Base-by-base conservation (phyloP, 2,113 vertebrate species). In the Crotalus helleri region DNA sequence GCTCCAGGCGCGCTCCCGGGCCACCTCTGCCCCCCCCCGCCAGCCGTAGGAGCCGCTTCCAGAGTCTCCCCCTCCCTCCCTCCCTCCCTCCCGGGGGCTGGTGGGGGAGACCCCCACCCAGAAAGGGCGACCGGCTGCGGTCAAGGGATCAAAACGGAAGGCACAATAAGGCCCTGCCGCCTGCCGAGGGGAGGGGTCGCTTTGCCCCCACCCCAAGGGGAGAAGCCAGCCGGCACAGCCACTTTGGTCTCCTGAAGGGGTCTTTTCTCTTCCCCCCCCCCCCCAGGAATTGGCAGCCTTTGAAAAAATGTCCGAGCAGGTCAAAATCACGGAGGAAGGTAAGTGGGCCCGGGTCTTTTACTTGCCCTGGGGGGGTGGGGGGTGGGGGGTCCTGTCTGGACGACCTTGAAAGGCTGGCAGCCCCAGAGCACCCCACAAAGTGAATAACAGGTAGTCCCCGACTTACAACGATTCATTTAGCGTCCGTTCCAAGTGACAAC, bases 271-370 rank as follows among this genome's bases (percentile, higher is more conserved):
- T 17, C 4, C 12, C 51, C 39, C 57, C 39, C 57, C 21, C 21
- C 2, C 54, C 9, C 90, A 94, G 94, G 94, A 94, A 51, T 90
- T 94, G 87, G 94, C 92, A 1, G 91, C 69, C 29, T 94, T 89
- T 90, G 94, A 94, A 58, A 86, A 90, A 4, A 24, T 93, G 0
- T 24, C 92, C 0, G 39, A 86, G 1, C 94, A 94, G 87, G 94
- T 94, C 3, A 23, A 85, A 17, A 91, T 54, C 46, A 93, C 33
- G 1, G 89, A 86, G 3, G 44, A 87, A 93, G 94, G 91, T 94
- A 39, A 91, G 59, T 6, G 6, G 9, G 3, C 11, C 26, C 1
- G 1, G 24, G 9, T 29, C 59, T 29, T 23, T 85, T 19, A 85
- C 44, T 44, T 3, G 74, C 6, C 49, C 49, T 8, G 49, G 49